Conservation (phyloP, 1,140 invertebrate species). For the Pseudachorutes palmiensis region DNA sequence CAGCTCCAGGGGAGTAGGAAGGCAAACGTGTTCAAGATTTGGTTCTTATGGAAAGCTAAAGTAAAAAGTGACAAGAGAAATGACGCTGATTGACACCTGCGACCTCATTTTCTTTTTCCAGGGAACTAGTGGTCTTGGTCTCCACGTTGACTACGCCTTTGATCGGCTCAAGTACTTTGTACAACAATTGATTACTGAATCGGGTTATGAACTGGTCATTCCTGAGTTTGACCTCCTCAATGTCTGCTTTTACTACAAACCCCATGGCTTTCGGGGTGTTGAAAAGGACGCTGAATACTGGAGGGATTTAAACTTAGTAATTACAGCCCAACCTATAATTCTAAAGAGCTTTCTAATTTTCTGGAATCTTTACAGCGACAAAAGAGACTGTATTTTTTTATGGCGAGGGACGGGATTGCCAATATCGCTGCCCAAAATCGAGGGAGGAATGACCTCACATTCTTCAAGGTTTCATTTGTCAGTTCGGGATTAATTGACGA, state of each 20-base stretch:
- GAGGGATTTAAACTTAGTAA: neutral
- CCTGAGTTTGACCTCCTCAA: neutral
- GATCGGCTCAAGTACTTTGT: neutral
- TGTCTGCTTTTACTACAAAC: neutral
- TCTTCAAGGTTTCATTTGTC: too few relatives aligned
- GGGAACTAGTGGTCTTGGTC: slow-evolving; percentile 64
- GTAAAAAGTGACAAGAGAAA: slow-evolving; percentile 26
- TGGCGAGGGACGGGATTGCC: neutral
- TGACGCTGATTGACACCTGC: neutral
- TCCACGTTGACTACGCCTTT: neutral
- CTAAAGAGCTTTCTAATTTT: neutral
- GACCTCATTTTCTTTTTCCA: neutral
- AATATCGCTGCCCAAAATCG: neutral
- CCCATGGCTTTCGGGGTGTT: neutral
- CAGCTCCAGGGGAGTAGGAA: slow-evolving; percentile 82
- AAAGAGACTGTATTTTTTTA: neutral
- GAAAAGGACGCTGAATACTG: neutral
- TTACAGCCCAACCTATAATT: neutral
- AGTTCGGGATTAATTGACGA: too few relatives aligned
- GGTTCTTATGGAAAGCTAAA: slow-evolving; percentile 95
- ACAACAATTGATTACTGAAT: neutral
- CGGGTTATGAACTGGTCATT: neutral
- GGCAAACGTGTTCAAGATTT: slow-evolving; percentile 89
- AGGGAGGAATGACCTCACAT: too few relatives aligned
- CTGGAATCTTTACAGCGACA: neutral